These are phyloP conservation scores for Drosophila buzzatii DNA, from an alignment of 2,888 invertebrate species.

Conservation along the genomic window DNA sequence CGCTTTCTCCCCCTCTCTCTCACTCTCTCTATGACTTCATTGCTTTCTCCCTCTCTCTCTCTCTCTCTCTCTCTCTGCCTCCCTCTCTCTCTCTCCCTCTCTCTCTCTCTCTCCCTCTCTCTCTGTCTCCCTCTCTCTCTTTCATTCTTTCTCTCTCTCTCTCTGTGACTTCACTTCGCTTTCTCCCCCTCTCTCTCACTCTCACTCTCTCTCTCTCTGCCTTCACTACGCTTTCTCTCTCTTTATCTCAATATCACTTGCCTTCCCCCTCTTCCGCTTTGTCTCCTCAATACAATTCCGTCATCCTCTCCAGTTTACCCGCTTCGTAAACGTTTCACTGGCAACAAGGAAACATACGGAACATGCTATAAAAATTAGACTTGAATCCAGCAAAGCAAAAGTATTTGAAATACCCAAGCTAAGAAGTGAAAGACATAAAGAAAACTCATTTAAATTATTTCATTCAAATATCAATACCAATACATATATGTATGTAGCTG, in stretches of 20 bases:
- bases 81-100: neutral
- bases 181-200: neutral
- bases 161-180: neutral
- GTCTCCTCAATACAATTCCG: no score
- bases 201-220: neutral
- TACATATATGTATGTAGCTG: no score
- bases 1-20: no score
- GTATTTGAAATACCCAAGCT: neutral
- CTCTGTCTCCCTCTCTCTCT: no score
- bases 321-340: neutral
- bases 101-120: neutral
- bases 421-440: neutral
- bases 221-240: neutral
- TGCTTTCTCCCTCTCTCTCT: neutral
- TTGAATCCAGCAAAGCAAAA: neutral
- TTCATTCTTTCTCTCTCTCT: neutral
- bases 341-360: no score
- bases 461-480: neutral
- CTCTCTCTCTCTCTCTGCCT: neutral
- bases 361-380: neutral
- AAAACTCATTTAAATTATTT: neutral
- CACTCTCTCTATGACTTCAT: no score
- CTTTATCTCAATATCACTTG: no score
- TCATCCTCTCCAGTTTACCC: no score
- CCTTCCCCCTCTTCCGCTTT: no score